Evolutionary conservation across 2,113 vertebrate genomes (phyloP), one percentile per base, ranked within the genome.

Genomic region (Crotalus helleri): DNA sequence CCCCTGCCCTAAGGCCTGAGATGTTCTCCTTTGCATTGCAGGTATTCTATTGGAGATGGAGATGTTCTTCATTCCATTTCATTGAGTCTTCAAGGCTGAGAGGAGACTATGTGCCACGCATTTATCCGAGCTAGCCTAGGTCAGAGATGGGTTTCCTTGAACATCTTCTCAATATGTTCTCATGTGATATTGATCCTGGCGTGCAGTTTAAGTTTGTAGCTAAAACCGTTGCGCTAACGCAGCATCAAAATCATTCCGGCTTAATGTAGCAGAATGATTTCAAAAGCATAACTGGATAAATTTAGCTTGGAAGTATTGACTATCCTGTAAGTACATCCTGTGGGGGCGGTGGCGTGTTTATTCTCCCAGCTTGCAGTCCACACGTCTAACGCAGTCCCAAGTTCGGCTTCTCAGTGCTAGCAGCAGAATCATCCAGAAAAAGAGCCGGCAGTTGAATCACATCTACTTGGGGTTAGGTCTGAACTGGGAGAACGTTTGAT

Each of bases 391-490:
- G 94, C 0, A 0, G 92, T 89, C 88, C 44, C 51, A 89, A 92
- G 90, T 87, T 88, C 88, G 81, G 93, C 85, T 92, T 92, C 91
- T 46, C 93, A 95, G 46, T n/a, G 91, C 39, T 91, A 91, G 11
- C 23, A 55, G 87, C 46, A 46, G 46, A 96, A 96, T 96, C 96
- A 94, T 94, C 81, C 58, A 90, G 53, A 19, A 85, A 92, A 94
- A 96, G 92, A 94, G 54, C 94, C 91, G 46, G 90, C 88, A 74
- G 54, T 26, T 49, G 89, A 51, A 0, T 44, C 90, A 61, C 39
- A 5, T 11, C 26, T 46, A 85, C 9, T 26, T 5, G 8, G 33
- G 2, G 24, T 46, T 24, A 13, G 23, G 2, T 89, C 23, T 26
- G 39, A 59, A 89, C 5, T 26, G 10, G 1, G 39, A 39, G 44